Evolutionary conservation across 2,113 vertebrate species (phyloP), one percentile per base, ranked within the genome.

Genomic region (Tachycineta bicolor): DNA sequence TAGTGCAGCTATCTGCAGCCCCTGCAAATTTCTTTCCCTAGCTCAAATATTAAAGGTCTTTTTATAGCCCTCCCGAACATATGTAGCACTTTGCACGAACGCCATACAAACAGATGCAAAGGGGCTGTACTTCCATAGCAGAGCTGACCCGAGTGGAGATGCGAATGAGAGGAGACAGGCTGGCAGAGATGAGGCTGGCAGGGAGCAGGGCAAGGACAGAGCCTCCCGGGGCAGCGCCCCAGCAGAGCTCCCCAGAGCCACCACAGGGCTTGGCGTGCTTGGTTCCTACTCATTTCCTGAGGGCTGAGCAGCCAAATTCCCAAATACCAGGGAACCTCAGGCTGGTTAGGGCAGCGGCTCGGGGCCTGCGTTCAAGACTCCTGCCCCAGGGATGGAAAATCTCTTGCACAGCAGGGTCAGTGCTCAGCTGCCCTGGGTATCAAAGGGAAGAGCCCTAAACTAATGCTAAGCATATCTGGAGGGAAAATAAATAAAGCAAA

Each of bases 361-460:
- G 18, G n/a, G 24, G 4, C 18, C 33, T 44, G 43, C 9, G 14
- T 20, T 22, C 52, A 3, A 4, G 67, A 81, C 41, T 23, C 28
- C 39, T 84, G 44, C 49, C 47, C 22, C 3, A 21, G 22, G 34
- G 23, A 11, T 10, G 20, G 53, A 17, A 52, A 47, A 34, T 8
- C 10, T 77, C 5, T n/a, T 16, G 49, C 70, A 29, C 41, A n/a
- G 41, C 14, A 47, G 9, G 12, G 11, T 5, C 74, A 16, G 6
- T 0, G 2, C 11, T 21, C 63, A 29, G 25, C 33, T 87, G 41
- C 46, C 16, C 3, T 1, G 5, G n/a, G 9, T 12, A 2, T 9
- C 43, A 22, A 4, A 1, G 2, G 41, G 9, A 69, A 44, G 0
- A 56, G 25, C n/a, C 59, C 21, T 9, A 25, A 49, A n/a, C 4